Conservation (phyloP, 2,113 vertebrate species). For the Sclerurus mexicanus region DNA sequence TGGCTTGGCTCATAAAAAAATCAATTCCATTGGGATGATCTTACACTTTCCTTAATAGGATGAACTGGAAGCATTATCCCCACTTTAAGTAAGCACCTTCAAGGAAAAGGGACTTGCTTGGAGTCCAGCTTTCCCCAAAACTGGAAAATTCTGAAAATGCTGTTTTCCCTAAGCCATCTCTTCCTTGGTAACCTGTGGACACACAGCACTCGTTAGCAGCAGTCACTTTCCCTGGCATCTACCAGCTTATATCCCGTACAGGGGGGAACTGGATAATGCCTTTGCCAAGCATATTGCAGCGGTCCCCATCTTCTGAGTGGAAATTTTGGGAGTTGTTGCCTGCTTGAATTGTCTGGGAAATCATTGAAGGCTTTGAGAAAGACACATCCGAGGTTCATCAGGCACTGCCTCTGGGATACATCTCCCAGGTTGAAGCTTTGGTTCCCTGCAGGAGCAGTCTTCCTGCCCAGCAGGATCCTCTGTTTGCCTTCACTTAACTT, state of each 20-base stretch:
- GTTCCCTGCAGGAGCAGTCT: neutral
- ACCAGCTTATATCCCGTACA: neutral
- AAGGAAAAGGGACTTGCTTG: neutral
- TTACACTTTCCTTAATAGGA: neutral
- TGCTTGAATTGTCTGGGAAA: neutral
- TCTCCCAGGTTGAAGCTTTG: fast-evolving
- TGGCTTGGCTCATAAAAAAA: neutral
- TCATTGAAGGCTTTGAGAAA: neutral
- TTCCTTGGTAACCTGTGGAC: neutral
- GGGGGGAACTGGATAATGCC: neutral
- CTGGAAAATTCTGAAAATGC: neutral
- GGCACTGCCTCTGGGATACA: fast-evolving
- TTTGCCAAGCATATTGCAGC: fast-evolving
- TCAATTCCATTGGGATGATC: neutral
- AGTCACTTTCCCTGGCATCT: neutral
- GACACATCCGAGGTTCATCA: neutral
- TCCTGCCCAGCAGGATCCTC: neutral
- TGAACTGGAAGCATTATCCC: neutral
- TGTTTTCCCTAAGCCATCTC: fast-evolving
- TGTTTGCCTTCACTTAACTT: neutral
- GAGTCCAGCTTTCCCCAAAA: neutral
- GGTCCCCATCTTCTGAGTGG: neutral
- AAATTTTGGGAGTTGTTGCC: neutral
- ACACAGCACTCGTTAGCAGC: fast-evolving
- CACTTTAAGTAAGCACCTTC: neutral